Conservation (phyloP, 1,140 invertebrate species). For the Polyergus mexicanus region DNA sequence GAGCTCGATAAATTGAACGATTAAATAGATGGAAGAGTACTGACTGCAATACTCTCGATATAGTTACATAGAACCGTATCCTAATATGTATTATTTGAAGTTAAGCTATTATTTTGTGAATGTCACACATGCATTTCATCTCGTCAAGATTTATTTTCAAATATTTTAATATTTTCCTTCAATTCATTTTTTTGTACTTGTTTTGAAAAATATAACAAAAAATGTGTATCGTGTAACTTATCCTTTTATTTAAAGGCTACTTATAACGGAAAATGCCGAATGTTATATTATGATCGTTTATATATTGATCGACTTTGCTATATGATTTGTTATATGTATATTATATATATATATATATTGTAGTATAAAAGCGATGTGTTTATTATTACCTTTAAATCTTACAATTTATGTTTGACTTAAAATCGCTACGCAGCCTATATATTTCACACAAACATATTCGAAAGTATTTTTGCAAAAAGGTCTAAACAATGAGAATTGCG, state of each 20-base stretch:
- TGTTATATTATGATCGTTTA: not conserved
- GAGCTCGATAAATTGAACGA: constrained; percentile 43
- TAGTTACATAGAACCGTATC: not conserved
- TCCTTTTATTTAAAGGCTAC: not conserved
- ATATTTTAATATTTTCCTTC: not conserved
- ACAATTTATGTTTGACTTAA: not conserved
- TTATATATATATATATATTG: too few relatives aligned
- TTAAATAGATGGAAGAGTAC: constrained; percentile 59
- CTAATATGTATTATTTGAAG: constrained; percentile 11
- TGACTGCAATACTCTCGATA: not conserved
- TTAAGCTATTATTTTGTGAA: not conserved
- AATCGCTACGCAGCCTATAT: not conserved
- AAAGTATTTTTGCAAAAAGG: not conserved
- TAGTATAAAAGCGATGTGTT: not conserved
- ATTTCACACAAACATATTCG: not conserved
- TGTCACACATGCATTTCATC: not conserved
- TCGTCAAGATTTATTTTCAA: not conserved
- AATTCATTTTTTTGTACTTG: not conserved
- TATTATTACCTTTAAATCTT: not conserved
- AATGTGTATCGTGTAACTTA: not conserved
- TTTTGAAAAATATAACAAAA: not conserved
- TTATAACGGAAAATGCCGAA: not conserved
- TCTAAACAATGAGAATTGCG: not conserved
- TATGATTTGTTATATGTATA: not conserved
- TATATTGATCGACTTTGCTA: not conserved